A percentile compares a stretch with the other conserved stretches of the same genome.
Conservation (phyloP, 37 sponge, comb jelly and placozoan genomes). For the Oopsacas minuta region DNA sequence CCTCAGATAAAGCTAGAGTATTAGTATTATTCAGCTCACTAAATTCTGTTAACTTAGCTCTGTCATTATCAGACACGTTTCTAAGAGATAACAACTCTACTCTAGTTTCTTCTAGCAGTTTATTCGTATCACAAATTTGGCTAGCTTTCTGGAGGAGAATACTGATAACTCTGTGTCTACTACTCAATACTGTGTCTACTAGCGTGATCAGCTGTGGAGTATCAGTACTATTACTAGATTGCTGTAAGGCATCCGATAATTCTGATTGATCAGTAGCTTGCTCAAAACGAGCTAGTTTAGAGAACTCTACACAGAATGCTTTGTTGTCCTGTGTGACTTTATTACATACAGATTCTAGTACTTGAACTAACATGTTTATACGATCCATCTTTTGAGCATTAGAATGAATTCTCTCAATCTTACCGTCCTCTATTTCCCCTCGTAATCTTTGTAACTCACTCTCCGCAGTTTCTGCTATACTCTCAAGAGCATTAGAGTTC, state of each 20-base stretch:
- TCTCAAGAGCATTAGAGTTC: neutral
- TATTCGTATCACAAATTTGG: neutral
- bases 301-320: neutral
- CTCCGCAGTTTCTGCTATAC: neutral
- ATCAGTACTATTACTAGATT: neutral
- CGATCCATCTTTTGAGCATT: neutral
- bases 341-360: neutral
- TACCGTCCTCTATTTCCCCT: neutral
- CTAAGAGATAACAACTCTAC: neutral
- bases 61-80: neutral
- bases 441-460: neutral
- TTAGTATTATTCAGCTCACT: neutral
- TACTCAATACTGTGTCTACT: neutral
- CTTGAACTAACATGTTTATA: neutral
- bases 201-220: neutral
- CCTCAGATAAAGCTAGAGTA: neutral
- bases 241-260: neutral
- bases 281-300: neutral
- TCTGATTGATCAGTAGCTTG: neutral
- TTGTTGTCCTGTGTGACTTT: neutral
- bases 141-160: neutral
- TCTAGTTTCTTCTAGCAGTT: neutral
- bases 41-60: neutral
- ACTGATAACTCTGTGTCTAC: neutral
- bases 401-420: neutral